Conservation (phyloP, 2,113 vertebrate species). For the Sakesphorus luctuosus region DNA sequence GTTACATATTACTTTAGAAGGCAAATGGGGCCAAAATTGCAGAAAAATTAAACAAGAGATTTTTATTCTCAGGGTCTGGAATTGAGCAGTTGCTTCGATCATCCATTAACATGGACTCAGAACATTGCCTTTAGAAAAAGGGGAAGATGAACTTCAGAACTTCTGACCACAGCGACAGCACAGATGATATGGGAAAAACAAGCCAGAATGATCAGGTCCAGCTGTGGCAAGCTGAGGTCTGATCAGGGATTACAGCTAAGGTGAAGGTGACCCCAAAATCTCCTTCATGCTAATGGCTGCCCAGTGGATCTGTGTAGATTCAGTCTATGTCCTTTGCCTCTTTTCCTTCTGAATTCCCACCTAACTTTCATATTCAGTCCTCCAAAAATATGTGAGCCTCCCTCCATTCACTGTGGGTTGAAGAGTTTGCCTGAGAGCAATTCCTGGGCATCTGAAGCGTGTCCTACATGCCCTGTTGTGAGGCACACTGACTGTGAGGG, state of each 20-base stretch:
- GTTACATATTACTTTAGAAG: slow-evolving; percentile 20
- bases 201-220: not conserved
- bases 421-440: not conserved
- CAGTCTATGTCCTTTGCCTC: not conserved
- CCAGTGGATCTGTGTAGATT: not conserved
- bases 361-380: not conserved
- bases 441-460: not conserved
- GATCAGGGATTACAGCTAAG: not conserved
- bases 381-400: fast-evolving
- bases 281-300: not conserved
- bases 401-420: not conserved
- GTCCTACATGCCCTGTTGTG: not conserved
- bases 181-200: not conserved
- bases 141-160: not conserved
- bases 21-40: not conserved
- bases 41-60: not conserved
- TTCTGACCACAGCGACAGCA: not conserved
- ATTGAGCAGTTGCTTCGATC: not conserved
- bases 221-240: not conserved
- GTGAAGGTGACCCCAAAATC: not conserved
- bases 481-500: not conserved
- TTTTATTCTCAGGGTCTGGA: not conserved
- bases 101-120: not conserved
- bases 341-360: not conserved
- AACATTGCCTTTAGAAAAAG: not conserved